These are phyloP conservation scores for Tupaia tana DNA, from an alignment of 2,113 vertebrate genomes.

Conservation along the genomic window DNA sequence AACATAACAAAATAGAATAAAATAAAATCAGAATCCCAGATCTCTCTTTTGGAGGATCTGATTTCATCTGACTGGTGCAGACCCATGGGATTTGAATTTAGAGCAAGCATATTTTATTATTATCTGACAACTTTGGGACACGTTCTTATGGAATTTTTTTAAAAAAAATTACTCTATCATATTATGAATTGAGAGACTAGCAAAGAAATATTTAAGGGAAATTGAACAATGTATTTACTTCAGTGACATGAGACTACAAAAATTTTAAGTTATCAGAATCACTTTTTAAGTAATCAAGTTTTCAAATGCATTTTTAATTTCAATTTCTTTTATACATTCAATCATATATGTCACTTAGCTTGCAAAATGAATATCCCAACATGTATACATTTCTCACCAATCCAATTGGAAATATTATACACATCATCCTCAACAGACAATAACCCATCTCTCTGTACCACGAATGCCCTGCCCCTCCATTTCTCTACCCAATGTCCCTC, in stretches of 20 bases:
- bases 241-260: neutral
- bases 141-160: neutral
- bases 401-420: too few relatives aligned
- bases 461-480: too few relatives aligned
- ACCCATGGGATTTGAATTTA: neutral
- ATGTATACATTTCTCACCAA: too few relatives aligned
- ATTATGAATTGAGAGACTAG: neutral
- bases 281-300: neutral
- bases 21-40: neutral
- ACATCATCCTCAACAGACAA: too few relatives aligned
- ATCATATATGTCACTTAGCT: too few relatives aligned
- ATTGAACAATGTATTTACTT: neutral
- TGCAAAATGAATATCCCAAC: too few relatives aligned
- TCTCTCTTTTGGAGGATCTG: fast-evolving
- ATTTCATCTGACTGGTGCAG: neutral
- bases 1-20: neutral
- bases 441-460: too few relatives aligned
- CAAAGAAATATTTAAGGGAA: neutral
- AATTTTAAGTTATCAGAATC: neutral
- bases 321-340: too few relatives aligned
- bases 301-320: neutral
- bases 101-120: neutral
- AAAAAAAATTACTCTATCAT: neutral
- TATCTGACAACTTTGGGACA: neutral
- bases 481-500: too few relatives aligned